Percentiles rank a stretch among this genome's conserved stretches.
phyloP scores from a whole-genome alignment of 2,888 invertebrate species.

The Dendrolimus houi region DNA sequence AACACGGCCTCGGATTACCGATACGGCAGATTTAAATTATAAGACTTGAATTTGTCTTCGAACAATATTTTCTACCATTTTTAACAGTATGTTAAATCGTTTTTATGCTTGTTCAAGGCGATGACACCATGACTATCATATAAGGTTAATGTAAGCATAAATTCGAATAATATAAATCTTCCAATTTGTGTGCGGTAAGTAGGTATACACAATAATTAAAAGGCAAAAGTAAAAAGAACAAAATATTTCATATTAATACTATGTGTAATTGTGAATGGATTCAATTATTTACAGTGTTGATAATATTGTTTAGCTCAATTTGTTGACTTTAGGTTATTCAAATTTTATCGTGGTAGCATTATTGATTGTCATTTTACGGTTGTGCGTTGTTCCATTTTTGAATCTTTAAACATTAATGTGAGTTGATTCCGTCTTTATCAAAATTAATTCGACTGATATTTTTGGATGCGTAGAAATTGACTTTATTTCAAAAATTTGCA shows the following conservation, averaged over 20 bases:
- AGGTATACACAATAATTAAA: constrained; percentile 5
- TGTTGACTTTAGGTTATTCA: constrained; percentile 56
- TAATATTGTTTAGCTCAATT: constrained; percentile 54
- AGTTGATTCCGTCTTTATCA: constrained; percentile 59
- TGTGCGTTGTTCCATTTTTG: constrained; percentile 55
- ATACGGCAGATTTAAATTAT: not conserved
- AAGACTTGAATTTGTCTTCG: constrained; percentile 32
- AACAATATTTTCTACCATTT: constrained; percentile 27
- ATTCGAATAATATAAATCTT: constrained; percentile 37
- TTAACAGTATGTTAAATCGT: constrained; percentile 32
- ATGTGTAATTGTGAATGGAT: constrained; percentile 11
- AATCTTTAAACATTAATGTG: constrained; percentile 34
- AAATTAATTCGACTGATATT: constrained; percentile 50
- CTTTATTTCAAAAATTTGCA: too few species aligned
- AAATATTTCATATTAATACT: constrained; percentile 13
- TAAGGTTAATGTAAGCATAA: constrained; percentile 36
- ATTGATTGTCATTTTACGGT: constrained; percentile 48
- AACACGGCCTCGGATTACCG: constrained; percentile 9
- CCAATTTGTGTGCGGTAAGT: constrained; percentile 13
- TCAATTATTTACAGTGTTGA: constrained; percentile 21
- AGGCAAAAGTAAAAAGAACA: not conserved
- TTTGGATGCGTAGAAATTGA: constrained; percentile 22
- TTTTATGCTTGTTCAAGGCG: constrained; percentile 29
- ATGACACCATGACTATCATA: constrained; percentile 40
- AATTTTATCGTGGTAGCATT: constrained; percentile 43